phyloP scores from a whole-genome alignment of 2,113 vertebrate genomes.

The Jaculus jaculus region DNA sequence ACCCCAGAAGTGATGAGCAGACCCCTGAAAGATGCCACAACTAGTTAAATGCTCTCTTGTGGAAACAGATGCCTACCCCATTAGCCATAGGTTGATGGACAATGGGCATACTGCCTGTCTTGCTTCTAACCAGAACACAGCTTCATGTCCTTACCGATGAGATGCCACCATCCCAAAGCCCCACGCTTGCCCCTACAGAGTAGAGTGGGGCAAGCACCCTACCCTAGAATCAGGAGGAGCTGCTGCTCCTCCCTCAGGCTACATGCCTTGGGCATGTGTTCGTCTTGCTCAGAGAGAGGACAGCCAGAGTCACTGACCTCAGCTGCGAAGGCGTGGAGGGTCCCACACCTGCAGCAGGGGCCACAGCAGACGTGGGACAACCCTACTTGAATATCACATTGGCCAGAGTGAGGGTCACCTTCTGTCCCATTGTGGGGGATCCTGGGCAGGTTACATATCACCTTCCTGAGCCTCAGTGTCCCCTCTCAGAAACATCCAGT shows the following conservation, averaged over 20 bases:
- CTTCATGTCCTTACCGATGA: neutral
- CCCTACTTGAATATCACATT: accelerated
- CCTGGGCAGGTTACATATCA: neutral
- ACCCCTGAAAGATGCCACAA: neutral
- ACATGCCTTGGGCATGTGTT: neutral
- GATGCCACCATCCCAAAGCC: neutral
- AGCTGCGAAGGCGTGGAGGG: accelerated
- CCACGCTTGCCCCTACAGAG: neutral
- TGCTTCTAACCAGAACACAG: neutral
- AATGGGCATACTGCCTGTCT: neutral
- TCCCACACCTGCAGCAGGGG: accelerated
- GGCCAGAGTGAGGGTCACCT: neutral
- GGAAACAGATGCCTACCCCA: neutral
- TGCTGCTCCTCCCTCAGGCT: neutral
- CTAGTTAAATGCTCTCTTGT: neutral
- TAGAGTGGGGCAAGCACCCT: accelerated
- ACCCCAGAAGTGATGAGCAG: neutral
- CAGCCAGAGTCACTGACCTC: neutral
- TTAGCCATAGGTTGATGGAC: neutral
- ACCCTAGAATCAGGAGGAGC: neutral
- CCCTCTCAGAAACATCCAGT: neutral
- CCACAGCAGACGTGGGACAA: neutral
- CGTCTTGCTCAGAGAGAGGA: neutral
- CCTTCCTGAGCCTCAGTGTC: neutral
- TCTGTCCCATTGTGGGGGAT: neutral